Evolutionary conservation across 2,888 invertebrate species (phyloP).

Genomic region (Ectobius pallidus): DNA sequence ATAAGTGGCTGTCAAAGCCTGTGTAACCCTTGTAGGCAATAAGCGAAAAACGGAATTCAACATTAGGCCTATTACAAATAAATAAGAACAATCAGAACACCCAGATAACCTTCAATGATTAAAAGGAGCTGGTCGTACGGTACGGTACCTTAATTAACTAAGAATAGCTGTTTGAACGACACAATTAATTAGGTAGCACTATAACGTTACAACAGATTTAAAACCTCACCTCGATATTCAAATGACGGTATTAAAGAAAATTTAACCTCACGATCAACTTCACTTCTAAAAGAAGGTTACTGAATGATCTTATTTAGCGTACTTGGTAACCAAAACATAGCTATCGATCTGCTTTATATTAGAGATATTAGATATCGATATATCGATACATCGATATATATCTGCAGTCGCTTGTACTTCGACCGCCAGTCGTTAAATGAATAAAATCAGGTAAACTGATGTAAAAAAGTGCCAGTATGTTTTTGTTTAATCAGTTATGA

Average conservation of each 20-base stretch:
- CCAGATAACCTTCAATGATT: neutral
- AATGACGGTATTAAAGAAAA: neutral
- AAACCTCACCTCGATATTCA: neutral
- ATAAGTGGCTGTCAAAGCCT: conserved; percentile 50
- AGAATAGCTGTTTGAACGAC: neutral
- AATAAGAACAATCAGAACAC: no score
- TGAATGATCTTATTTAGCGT: neutral
- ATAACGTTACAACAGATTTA: neutral
- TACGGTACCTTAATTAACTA: neutral
- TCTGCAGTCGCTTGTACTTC: no score
- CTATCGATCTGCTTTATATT: no score
- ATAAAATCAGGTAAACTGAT: no score
- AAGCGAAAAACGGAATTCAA: conserved; percentile 45
- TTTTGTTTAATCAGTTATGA: no score
- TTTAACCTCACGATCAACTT: neutral
- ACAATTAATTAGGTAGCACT: no score
- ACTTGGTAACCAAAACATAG: neutral
- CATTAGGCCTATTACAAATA: no score
- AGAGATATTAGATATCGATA: no score
- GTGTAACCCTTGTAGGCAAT: conserved; percentile 51
- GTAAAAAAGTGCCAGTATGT: no score
- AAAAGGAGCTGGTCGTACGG: neutral
- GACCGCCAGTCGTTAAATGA: no score
- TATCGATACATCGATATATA: no score
- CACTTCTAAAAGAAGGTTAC: neutral